phyloP scores from a whole-genome alignment of 1,140 invertebrate species.

The Lepidotrigona ventralis region DNA sequence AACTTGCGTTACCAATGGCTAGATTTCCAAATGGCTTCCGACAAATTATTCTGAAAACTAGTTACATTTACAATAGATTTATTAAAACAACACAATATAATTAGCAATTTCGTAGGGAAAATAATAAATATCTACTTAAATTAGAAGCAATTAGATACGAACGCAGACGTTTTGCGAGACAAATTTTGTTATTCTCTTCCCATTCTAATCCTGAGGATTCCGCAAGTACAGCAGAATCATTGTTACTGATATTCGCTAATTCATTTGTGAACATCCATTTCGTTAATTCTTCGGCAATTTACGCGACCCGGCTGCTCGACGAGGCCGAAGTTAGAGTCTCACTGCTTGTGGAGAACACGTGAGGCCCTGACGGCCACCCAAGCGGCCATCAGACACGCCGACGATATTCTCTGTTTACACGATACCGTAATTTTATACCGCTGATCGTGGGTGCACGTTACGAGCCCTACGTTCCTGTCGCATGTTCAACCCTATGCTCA shows the following conservation, averaged over 20 bases:
- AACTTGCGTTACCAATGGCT: no score
- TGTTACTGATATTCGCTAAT: background rate
- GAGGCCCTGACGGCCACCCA: conserved; percentile 75
- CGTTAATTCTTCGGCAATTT: conserved; percentile 9
- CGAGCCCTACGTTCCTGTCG: conserved; percentile 53
- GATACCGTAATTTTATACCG: conserved; percentile 78
- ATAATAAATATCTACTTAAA: background rate
- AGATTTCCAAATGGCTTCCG: no score
- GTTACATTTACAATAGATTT: background rate
- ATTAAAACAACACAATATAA: background rate
- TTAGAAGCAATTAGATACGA: background rate
- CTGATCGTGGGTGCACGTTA: conserved; percentile 68
- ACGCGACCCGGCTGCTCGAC: conserved; percentile 24
- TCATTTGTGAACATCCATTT: conserved; percentile 27
- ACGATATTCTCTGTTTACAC: conserved; percentile 76
- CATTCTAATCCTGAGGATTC: background rate
- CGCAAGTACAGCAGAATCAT: background rate
- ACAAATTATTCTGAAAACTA: no score
- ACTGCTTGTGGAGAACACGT: conserved; percentile 71
- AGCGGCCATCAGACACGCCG: conserved; percentile 75
- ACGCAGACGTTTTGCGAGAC: background rate
- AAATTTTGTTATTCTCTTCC: background rate
- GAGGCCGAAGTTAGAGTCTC: conserved; percentile 49
- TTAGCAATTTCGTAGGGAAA: background rate
- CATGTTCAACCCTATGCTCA: background rate